Conservation (phyloP, 2,888 invertebrate genomes). For the Sesia bembeciformis region DNA sequence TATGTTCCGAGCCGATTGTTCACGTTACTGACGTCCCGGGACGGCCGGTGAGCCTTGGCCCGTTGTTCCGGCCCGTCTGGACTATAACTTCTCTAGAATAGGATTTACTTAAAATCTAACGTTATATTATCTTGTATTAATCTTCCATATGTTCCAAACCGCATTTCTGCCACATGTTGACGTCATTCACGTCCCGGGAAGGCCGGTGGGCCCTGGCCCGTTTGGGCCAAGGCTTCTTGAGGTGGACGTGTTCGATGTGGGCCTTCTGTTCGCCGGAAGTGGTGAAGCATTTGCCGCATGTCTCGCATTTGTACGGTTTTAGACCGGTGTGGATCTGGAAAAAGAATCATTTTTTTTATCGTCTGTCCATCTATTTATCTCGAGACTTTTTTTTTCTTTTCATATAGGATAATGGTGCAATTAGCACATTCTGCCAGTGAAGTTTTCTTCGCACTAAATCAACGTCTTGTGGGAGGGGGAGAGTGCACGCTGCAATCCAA, state of each 20-base stretch:
- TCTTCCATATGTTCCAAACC: neutral
- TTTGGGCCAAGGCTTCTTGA: slow-evolving; percentile 64
- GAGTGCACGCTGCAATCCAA: no score
- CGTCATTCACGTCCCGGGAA: neutral
- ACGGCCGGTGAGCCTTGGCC: slow-evolving; percentile 15
- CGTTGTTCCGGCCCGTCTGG: slow-evolving; percentile 22
- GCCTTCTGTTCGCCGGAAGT: slow-evolving; percentile 53
- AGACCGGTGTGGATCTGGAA: slow-evolving; percentile 54
- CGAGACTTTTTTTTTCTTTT: no score
- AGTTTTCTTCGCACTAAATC: no score
- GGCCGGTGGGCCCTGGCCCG: slow-evolving; percentile 20
- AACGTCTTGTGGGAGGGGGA: no score
- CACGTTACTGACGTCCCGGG: neutral
- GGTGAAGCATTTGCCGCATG: slow-evolving; percentile 51
- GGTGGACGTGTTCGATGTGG: slow-evolving; percentile 54
- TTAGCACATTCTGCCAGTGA: no score
- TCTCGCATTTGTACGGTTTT: slow-evolving; percentile 44
- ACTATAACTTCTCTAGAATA: slow-evolving; percentile 56
- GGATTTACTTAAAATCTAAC: no score
- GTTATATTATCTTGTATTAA: no score
- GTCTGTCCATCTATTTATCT: no score
- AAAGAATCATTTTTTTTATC: neutral
- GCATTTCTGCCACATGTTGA: neutral
- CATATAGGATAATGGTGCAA: no score
- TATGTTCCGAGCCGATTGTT: neutral